These are phyloP conservation scores for Macaria liturata DNA, from an alignment of 2,888 invertebrate genomes.

Conservation along the genomic window DNA sequence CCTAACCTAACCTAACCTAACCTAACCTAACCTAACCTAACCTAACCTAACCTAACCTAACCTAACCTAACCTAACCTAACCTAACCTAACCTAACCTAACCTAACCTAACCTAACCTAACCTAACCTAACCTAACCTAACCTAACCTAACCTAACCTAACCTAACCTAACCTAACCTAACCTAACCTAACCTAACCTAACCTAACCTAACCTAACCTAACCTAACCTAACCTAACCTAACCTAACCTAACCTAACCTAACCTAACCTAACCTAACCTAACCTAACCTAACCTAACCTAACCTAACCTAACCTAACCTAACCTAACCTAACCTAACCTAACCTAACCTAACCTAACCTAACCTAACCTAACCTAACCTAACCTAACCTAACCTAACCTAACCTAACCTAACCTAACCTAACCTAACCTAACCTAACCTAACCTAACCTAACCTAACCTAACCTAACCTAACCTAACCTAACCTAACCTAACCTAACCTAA, in stretches of 20 bases:
- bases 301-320: conserved; percentile 34
- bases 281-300: conserved; percentile 34
- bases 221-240: conserved; percentile 38
- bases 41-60: conserved; percentile 33
- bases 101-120: conserved; percentile 32
- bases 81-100: conserved; percentile 30
- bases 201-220: conserved; percentile 39
- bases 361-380: conserved; percentile 27
- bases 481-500: conserved; percentile 39
- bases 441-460: conserved; percentile 34
- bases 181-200: conserved; percentile 37
- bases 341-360: conserved; percentile 29
- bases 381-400: conserved; percentile 39
- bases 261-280: conserved; percentile 37
- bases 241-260: conserved; percentile 34
- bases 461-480: conserved; percentile 41
- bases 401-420: conserved; percentile 38
- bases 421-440: conserved; percentile 39
- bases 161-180: conserved; percentile 38
- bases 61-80: conserved; percentile 34
- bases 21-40: conserved; percentile 34
- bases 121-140: conserved; percentile 37
- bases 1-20: conserved; percentile 29
- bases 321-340: conserved; percentile 31
- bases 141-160: conserved; percentile 37